Evolutionary conservation across 2,797 vertebrate genomes (phyloP), one percentile per base, ranked within the genome.

Genomic region (Sylvia borin): DNA sequence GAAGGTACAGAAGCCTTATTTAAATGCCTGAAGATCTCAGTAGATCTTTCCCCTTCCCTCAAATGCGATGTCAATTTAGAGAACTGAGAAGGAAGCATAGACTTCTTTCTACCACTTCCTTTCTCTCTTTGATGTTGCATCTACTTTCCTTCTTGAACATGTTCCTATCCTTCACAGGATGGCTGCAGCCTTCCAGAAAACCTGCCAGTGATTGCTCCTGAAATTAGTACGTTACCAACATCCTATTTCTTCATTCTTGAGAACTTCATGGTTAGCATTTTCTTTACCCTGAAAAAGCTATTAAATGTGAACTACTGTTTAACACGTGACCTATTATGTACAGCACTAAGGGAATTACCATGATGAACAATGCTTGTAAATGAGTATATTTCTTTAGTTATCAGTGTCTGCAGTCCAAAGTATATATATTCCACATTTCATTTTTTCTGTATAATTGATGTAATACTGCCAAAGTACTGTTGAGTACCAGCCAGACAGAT

Each of bases 401-500:
- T 19, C 47, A 90, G 42, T 42, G 11, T 58, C n/a, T 58, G 38
- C 21, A 55, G 67, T 79, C 3, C 32, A 60, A 83, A 53, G 7
- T 38, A 47, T 36, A 14, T 67, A 11, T 27, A 43, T 67, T 38
- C 14, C 22, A 38, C 9, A 58, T 71, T 68, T 67, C 5, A 14
- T 48, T 92, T 45, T 68, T 78, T 7, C 32, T 31, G 3, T 65
- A 15, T 53, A 55, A 78, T 42, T 16, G 58, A 48, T 24, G 24
- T 9, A 76, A 10, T 34, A 38, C 10, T 76, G 24, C 9, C 58
- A 81, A 70, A 83, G 47, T 10, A 25, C 27, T 61, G 11, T 47
- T 0, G 0, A n/a, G 7, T 25, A 57, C 10, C 43, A 88, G 31
- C 6, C 38, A 24, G 24, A 27, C 16, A 50, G 31, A 34, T 3